Base-by-base conservation (phyloP, 2,888 invertebrate genomes). In the Melipona bicolor region DNA sequence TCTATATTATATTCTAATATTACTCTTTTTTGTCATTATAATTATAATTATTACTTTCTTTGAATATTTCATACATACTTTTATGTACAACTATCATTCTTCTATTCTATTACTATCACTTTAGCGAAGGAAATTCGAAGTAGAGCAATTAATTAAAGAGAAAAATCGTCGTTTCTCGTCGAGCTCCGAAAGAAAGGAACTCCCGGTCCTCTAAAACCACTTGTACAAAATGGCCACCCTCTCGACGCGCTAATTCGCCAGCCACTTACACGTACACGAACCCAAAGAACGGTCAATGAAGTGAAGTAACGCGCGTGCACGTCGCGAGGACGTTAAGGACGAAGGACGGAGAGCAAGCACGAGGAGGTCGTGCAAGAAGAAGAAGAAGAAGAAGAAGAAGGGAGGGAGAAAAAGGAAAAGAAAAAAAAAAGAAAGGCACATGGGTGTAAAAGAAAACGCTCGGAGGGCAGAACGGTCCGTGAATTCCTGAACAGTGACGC, bases 401-500 rank as follows among this genome's bases (percentile, higher is more conserved):
- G 24, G 21, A 56, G 50, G 1, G 50, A 19, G 19, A 27, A 27
- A 0, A 17, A 5, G 5, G 50, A 17, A 5, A 17, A 17, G 19
- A 6, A 52, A 6, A 52, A 3, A 3, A 6, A 19, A 17, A 24
- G 4, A 77, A 75, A 79, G 73, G 78, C 77, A 72, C 70, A 70
- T 72, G 27, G 67, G 77, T 76, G 68, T 82, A 68, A 83, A 89
- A 84, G 84, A 88, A 88, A 88, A 83, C 83, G 88, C 71, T 90
- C 77, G 56, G 87, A 85, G 83, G 79, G 85, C 83, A 88, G 83
- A 90, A 87, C 88, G 88, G 89, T 90, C 92, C 90, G 89, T 91
- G 92, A 92, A 94, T 94, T 94, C 94, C 93, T 92, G 76, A 90
- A 82, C 81, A 90, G 88, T 94, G 94, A 94, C 94, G 94, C 91